Evolutionary conservation across 2,797 vertebrate species (phyloP).

Genomic region (Cyprinella venusta): DNA sequence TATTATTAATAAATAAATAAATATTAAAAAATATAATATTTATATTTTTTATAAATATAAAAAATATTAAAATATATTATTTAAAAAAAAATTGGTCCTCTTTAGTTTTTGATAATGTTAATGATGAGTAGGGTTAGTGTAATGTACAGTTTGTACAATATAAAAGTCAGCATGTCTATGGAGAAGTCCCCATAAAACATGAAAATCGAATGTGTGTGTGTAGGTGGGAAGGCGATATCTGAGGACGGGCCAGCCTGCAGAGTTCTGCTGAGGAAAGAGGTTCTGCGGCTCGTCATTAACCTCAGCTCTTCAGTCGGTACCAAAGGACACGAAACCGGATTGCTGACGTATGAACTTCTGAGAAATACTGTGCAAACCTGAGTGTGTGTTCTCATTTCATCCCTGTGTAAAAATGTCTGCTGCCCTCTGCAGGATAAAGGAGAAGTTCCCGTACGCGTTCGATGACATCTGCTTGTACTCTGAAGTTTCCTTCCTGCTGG

Average conservation of each 20-base stretch:
- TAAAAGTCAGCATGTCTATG: background rate
- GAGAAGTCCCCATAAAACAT: background rate
- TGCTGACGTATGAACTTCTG: conserved; percentile 82
- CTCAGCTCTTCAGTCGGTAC: conserved; percentile 88
- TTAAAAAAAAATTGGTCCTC: too few species aligned
- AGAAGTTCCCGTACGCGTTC: conserved; percentile 87
- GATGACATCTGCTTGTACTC: conserved; percentile 89
- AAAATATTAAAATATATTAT: too few species aligned
- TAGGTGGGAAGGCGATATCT: conserved; percentile 83
- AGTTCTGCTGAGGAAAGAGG: conserved; percentile 85
- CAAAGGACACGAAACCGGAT: conserved; percentile 86
- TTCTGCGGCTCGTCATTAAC: conserved; percentile 85
- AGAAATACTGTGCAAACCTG: background rate
- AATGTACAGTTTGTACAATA: background rate
- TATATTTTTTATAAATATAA: too few species aligned
- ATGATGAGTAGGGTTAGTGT: background rate
- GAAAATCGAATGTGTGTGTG: conserved; percentile 1
- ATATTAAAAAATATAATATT: too few species aligned
- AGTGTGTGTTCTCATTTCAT: background rate
- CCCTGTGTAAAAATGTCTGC: background rate
- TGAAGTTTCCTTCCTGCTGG: conserved; percentile 85
- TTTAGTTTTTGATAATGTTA: too few species aligned
- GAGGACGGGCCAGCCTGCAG: conserved; percentile 85
- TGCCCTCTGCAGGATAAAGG: conserved; percentile 79
- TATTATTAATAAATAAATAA: too few species aligned